Percentiles rank a stretch among this genome's conserved stretches.
Evolutionary conservation across 37 sponge, comb jelly and placozoan species (phyloP).

Genomic region (Agelas oroides): DNA sequence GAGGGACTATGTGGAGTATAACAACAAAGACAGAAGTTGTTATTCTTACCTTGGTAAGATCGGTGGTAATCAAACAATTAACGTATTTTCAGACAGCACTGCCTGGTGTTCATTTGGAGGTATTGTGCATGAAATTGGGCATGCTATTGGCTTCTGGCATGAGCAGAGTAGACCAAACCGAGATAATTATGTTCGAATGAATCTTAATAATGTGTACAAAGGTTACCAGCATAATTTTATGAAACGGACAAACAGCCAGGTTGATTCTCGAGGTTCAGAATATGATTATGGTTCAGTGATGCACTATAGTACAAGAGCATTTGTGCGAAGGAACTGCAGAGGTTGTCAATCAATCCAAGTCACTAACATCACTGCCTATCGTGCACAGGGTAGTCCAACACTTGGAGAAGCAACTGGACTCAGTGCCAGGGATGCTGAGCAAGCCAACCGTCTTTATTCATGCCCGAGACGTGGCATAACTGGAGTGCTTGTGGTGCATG

Average conservation of each 20-base stretch:
- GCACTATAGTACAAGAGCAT: not conserved
- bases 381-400: conserved; percentile 7
- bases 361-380: not conserved
- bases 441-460: not conserved
- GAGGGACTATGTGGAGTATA: not conserved
- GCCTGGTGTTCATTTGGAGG: not conserved
- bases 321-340: not conserved
- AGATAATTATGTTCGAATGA: not conserved
- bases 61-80: not conserved
- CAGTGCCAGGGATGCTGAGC: not conserved
- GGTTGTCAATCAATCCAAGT: not conserved
- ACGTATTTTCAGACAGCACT: not conserved
- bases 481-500: not conserved
- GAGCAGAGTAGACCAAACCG: too few species aligned
- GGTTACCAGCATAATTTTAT: too few species aligned
- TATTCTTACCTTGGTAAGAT: not conserved
- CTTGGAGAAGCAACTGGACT: not conserved
- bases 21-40: not conserved
- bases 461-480: not conserved
- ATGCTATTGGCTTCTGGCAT: too few species aligned
- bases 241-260: not conserved
- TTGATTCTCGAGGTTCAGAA: not conserved
- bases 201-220: not conserved
- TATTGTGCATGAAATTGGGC: not conserved
- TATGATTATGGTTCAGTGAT: not conserved